Conservation (phyloP, 2,888 invertebrate genomes). For the Gari tellinella region DNA sequence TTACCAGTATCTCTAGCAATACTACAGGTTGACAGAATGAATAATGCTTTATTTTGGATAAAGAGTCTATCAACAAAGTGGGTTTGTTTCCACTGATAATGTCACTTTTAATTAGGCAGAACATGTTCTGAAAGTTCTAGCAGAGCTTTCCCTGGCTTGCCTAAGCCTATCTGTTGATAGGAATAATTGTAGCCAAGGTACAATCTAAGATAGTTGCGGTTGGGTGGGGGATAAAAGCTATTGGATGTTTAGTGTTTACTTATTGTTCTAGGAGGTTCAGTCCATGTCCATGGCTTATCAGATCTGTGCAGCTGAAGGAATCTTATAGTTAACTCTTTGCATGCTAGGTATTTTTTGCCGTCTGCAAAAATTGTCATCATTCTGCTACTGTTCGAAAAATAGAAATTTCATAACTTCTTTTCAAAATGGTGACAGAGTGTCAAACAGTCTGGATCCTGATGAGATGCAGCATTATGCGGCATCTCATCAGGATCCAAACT, state of each 20-base stretch:
- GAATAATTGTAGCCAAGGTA: not conserved
- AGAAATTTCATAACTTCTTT: too few relatives aligned
- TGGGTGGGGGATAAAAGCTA: constrained; percentile 3
- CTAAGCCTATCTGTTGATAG: constrained; percentile 7
- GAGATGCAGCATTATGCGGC: too few relatives aligned
- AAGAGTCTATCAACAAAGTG: constrained; percentile 9
- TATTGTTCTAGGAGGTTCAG: constrained; percentile 2
- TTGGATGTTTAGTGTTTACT: constrained; percentile 6
- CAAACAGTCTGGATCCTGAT: too few relatives aligned
- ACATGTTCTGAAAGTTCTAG: not conserved
- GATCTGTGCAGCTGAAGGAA: not conserved
- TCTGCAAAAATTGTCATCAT: too few relatives aligned
- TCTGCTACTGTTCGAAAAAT: too few relatives aligned
- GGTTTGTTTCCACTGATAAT: constrained; percentile 18
- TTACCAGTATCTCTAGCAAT: too few relatives aligned
- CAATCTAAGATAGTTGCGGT: not conserved
- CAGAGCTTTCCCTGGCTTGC: not conserved
- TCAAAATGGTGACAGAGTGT: too few relatives aligned
- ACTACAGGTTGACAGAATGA: too few relatives aligned
- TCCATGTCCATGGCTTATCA: not conserved
- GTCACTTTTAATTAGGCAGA: constrained; percentile 14
- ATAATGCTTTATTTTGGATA: not conserved
- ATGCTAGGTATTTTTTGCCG: too few relatives aligned
- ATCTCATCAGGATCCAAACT: too few relatives aligned
- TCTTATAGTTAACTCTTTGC: too few relatives aligned